Conservation (phyloP, 2,797 vertebrate species). For the Sebastolobus alascanus region DNA sequence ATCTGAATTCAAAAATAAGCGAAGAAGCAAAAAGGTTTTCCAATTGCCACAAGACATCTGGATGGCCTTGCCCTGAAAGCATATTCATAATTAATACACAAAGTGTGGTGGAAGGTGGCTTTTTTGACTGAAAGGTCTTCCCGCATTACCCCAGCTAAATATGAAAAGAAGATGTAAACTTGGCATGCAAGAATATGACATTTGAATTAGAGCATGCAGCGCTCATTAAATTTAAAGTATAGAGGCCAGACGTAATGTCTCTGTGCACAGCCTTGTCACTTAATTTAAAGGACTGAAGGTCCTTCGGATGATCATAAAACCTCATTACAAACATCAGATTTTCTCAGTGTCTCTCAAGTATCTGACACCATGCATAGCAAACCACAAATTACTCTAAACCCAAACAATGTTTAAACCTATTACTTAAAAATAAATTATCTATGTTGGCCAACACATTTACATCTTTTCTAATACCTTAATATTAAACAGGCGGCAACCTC, state of each 20-base stretch:
- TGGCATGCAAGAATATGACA: conserved; percentile 80
- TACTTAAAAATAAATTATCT: not conserved
- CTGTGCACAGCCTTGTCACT: conserved; percentile 53
- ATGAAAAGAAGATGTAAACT: conserved; percentile 81
- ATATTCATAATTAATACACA: conserved; percentile 88
- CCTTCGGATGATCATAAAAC: conserved; percentile 58
- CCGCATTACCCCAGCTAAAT: conserved; percentile 80
- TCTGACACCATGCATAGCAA: not conserved
- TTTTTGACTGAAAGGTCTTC: conserved; percentile 82
- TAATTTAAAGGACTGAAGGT: conserved; percentile 69
- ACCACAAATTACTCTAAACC: not conserved
- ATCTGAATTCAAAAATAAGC: conserved; percentile 79
- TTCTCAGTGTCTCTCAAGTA: not conserved
- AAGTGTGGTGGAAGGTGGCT: conserved; percentile 81
- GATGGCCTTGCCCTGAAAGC: conserved; percentile 86
- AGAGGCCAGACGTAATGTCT: conserved; percentile 64
- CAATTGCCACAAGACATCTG: conserved; percentile 85
- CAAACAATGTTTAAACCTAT: not conserved
- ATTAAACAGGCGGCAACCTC: not conserved
- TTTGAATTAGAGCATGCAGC: conserved; percentile 82
- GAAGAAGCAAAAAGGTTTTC: conserved; percentile 81
- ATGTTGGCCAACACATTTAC: not conserved
- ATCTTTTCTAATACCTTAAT: not conserved
- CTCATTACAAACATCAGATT: conserved; percentile 36
- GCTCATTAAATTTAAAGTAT: conserved; percentile 82